Evolutionary conservation across 2,797 vertebrate species (phyloP), one percentile per base, ranked within the genome.

Genomic region (Myoxocephalus aenaeus): DNA sequence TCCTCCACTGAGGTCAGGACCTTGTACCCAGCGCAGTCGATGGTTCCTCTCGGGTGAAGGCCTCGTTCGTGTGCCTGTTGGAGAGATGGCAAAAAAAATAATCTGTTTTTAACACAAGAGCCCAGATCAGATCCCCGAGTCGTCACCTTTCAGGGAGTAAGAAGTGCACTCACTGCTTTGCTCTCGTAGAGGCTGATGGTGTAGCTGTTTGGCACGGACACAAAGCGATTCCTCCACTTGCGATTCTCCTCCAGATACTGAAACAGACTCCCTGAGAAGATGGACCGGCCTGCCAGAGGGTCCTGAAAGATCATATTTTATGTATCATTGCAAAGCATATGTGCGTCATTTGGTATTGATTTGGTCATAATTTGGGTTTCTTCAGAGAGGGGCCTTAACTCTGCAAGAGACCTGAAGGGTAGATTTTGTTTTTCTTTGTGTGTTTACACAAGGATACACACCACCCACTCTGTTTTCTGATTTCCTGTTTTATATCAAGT

Each of bases 191-290:
- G 95, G 70, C 94, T 90, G 87, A 99, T 88, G 84, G 89, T 91
- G 0, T 99, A 99, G 85, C 95, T 96, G 92, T 97, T 95, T 0
- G 96, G 96, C 65, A 99, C 96, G 0, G 96, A 93, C 0, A 97
- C 95, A 75, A 96, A 99, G 48, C 97, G 97, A 89, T 96, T 97
- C 86, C 97, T 93, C 97, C 98, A 99, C 87, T 99, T 99, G 89
- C 96, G 96, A 84, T 93, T 99, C 90, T 99, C 97, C 79, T 99
- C 98, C 48, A 98, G 92, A 90, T 97, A 98, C 92, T 99, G 97
- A 87, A 97, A 99, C 62, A 99, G 94, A 86, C 93, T 95, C 57
- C 98, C 98, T 0, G 98, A 99, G 94, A 98, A 99, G 90, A 99
- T 98, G 86, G 95, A 94, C 0, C 93, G 95, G 77, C 97, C 96